Conservation (phyloP, 2,888 invertebrate species). For the Auanema sp. region DNA sequence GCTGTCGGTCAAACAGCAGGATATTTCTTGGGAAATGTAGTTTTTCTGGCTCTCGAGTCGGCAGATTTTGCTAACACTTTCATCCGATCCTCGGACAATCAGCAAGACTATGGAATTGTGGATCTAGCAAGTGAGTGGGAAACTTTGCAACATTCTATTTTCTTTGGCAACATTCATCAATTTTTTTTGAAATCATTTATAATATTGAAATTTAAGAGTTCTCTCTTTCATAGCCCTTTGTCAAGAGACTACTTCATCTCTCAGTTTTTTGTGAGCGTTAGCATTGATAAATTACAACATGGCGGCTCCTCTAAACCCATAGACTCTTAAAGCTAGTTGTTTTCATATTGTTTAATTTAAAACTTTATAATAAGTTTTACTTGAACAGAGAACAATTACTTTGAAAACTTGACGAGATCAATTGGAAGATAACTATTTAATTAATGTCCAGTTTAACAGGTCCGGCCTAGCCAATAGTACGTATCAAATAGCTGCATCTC, state of each 20-base stretch:
- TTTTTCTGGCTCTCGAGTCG: conserved; percentile 94
- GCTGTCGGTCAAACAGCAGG: conserved; percentile 97
- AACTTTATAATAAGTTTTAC: too few relatives aligned
- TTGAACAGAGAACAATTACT: too few relatives aligned
- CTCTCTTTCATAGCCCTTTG: too few relatives aligned
- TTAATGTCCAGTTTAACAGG: conserved; percentile 41
- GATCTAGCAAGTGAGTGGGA: conserved; percentile 65
- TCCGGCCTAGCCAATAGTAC: conserved; percentile 63
- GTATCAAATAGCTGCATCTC: conserved; percentile 63
- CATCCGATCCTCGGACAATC: conserved; percentile 74
- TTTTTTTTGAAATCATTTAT: too few relatives aligned
- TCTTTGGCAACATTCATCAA: too few relatives aligned
- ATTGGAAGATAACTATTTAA: not conserved
- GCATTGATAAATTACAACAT: too few relatives aligned
- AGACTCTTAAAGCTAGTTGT: too few relatives aligned
- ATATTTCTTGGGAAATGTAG: conserved; percentile 73
- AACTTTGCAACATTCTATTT: not conserved
- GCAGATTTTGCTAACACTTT: conserved; percentile 93
- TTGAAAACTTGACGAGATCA: not conserved
- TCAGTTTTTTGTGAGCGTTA: too few relatives aligned
- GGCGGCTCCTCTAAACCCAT: too few relatives aligned
- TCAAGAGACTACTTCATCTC: too few relatives aligned
- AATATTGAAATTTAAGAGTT: too few relatives aligned
- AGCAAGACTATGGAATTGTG: conserved; percentile 73
- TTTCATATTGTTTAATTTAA: too few relatives aligned